phyloP scores from a whole-genome alignment of 2,888 invertebrate genomes.

The Lepidonotus clava region DNA sequence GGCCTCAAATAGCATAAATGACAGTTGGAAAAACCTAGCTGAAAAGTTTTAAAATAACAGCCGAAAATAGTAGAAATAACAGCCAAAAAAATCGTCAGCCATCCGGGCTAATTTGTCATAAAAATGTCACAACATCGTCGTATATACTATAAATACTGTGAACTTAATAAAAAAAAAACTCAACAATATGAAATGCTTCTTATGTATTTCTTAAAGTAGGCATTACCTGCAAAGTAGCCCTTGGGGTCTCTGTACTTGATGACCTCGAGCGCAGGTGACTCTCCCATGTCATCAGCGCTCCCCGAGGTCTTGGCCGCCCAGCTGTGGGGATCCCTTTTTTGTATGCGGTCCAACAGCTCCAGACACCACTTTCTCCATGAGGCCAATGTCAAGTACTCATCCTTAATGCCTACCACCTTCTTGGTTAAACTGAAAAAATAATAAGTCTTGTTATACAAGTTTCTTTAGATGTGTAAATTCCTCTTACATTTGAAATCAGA shows the following conservation, averaged over 20 bases:
- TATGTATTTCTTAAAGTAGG: too few relatives aligned
- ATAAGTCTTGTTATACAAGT: background rate
- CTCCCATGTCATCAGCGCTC: conserved; percentile 69
- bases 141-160: too few relatives aligned
- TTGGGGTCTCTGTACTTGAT: conserved; percentile 77
- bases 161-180: too few relatives aligned
- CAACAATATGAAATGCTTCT: too few relatives aligned
- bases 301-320: background rate
- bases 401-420: conserved; percentile 70
- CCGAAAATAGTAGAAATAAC: too few relatives aligned
- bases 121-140: too few relatives aligned
- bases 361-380: conserved; percentile 77
- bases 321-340: conserved; percentile 28
- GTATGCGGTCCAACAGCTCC: conserved; percentile 61
- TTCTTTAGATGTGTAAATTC: background rate
- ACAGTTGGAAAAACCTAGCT: too few relatives aligned
- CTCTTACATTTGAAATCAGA: background rate
- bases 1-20: too few relatives aligned
- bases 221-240: conserved; percentile 79
- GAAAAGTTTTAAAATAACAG: too few relatives aligned
- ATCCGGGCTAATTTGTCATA: too few relatives aligned
- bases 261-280: conserved; percentile 81
- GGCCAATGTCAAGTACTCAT: conserved; percentile 74
- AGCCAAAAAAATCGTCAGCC: too few relatives aligned
- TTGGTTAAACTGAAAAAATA: conserved; percentile 16